phyloP scores from a whole-genome alignment of 1,140 invertebrate genomes.

The Sitobion miscanthi region DNA sequence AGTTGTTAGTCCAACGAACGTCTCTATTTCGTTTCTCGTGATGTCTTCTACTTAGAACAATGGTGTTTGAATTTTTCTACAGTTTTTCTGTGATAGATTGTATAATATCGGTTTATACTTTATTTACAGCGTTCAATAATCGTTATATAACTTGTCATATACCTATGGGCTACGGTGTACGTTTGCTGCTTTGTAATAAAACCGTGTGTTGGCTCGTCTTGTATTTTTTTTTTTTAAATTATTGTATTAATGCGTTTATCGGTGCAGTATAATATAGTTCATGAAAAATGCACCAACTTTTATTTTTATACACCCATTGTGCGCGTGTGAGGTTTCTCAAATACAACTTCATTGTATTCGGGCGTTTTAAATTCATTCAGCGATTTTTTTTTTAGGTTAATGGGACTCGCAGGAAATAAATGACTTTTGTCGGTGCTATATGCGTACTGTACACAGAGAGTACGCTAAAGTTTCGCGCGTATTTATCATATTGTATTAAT shows the following conservation, averaged over 20 bases:
- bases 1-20: neutral
- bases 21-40: neutral
- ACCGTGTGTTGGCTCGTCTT: too few relatives aligned
- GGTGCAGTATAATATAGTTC: neutral
- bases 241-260: neutral
- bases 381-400: conserved; percentile 25
- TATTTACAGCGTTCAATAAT: too few relatives aligned
- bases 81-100: too few relatives aligned
- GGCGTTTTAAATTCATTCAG: neutral
- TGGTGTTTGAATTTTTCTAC: neutral
- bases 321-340: too few relatives aligned
- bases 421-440: neutral
- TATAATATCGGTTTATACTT: too few relatives aligned
- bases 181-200: too few relatives aligned
- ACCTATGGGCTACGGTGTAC: too few relatives aligned
- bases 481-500: conserved; percentile 46
- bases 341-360: too few relatives aligned
- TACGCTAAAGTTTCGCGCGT: neutral
- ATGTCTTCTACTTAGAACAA: neutral
- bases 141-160: too few relatives aligned
- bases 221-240: neutral
- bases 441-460: neutral
- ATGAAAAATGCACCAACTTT: neutral
- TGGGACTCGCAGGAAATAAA: conserved; percentile 3
- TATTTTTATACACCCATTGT: neutral